Evolutionary conservation across 2,113 vertebrate genomes (phyloP).

Genomic region (Heliornis fulica): DNA sequence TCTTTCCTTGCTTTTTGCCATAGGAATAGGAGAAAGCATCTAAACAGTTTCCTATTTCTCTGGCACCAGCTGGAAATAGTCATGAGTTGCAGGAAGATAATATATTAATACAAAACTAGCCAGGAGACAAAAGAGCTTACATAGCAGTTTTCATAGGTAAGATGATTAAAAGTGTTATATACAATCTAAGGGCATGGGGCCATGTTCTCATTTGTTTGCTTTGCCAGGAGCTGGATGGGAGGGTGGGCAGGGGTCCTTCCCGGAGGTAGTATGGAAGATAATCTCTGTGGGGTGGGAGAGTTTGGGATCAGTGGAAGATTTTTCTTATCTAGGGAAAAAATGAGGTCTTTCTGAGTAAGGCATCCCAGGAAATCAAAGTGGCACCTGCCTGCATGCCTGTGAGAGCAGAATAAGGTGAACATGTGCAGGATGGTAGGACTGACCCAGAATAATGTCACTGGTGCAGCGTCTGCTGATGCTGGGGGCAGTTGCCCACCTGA

Average conservation of each 20-base stretch:
- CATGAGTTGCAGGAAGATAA: conserved; percentile 13
- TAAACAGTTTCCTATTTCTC: conserved; percentile 30
- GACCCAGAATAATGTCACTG: not conserved
- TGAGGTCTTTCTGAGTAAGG: not conserved
- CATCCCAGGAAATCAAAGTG: accelerated
- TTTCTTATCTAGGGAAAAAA: not conserved
- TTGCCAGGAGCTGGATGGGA: not conserved
- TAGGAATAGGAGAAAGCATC: conserved; percentile 17
- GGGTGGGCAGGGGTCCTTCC: not conserved
- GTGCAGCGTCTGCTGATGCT: not conserved
- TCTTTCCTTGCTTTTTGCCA: conserved; percentile 21
- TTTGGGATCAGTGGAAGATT: not conserved
- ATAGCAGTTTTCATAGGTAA: conserved; percentile 3
- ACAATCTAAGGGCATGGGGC: not conserved
- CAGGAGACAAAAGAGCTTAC: conserved; percentile 47
- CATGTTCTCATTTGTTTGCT: not conserved
- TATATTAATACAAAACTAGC: conserved; percentile 49
- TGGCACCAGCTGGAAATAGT: conserved; percentile 23
- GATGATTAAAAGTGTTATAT: conserved; percentile 41
- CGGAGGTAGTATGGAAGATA: not conserved
- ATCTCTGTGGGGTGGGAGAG: not conserved
- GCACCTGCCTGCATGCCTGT: not conserved
- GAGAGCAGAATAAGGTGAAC: not conserved
- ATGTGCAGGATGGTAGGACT: not conserved
- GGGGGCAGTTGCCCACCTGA: not conserved